These are phyloP conservation scores for Hyposoter didymator DNA, from an alignment of 2,888 invertebrate genomes.

Conservation along the genomic window DNA sequence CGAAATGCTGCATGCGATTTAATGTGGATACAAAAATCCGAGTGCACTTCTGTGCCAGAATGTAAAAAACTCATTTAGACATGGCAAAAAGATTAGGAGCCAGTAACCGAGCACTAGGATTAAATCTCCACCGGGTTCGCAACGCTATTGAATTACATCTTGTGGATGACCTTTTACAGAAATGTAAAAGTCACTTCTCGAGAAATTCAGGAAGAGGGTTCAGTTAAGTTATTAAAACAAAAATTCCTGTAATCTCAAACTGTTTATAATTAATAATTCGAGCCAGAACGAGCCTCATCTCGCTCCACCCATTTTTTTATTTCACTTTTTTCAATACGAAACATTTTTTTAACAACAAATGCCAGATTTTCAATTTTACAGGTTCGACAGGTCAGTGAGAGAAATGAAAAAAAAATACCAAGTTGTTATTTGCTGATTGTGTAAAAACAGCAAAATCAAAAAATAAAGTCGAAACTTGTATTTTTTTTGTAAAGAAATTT, in stretches of 20 bases:
- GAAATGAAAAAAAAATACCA: not conserved
- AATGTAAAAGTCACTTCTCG: not conserved
- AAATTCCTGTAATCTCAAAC: not conserved
- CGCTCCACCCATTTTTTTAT: not conserved
- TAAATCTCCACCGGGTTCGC: not conserved
- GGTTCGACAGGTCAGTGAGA: not conserved
- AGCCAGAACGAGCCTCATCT: not conserved
- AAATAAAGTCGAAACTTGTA: too few relatives aligned
- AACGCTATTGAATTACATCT: slow-evolving; percentile 18
- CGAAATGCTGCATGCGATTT: not conserved
- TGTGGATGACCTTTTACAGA: not conserved
- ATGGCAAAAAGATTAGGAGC: slow-evolving; percentile 8
- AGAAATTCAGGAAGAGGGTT: not conserved
- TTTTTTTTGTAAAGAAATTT: not conserved
- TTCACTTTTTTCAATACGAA: not conserved
- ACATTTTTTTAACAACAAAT: not conserved
- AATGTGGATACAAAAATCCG: not conserved
- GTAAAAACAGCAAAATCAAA: too few relatives aligned
- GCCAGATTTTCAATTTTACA: not conserved
- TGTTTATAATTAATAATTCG: not conserved
- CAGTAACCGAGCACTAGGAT: slow-evolving; percentile 1
- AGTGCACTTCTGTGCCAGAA: too few relatives aligned
- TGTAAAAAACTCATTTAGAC: slow-evolving; percentile 16
- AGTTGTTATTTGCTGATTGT: not conserved
- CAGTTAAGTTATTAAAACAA: not conserved